These are phyloP conservation scores for Anisognathus igniventris DNA, from an alignment of 2,797 vertebrate species.

Conservation along the genomic window DNA sequence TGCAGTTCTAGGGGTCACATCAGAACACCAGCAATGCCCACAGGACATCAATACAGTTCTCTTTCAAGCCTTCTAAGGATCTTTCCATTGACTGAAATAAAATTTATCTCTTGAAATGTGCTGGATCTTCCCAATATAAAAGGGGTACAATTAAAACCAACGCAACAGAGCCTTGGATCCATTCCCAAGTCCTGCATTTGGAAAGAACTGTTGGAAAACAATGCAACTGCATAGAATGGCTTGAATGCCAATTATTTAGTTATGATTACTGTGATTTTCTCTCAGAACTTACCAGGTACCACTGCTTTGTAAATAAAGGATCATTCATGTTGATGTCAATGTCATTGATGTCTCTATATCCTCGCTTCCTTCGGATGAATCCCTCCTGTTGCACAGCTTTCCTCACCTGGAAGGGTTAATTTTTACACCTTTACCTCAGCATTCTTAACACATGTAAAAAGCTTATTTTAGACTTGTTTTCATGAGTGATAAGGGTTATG, in stretches of 20 bases:
- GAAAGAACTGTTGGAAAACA: neutral
- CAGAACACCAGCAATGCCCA: neutral
- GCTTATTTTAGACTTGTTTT: neutral
- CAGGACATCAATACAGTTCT: neutral
- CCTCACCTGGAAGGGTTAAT: slow-evolving; percentile 81
- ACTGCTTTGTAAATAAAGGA: slow-evolving; percentile 96
- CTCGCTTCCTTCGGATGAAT: slow-evolving; percentile 91
- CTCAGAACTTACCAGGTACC: slow-evolving; percentile 90
- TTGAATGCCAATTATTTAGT: neutral
- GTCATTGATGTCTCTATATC: slow-evolving; percentile 91
- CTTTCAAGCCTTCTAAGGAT: neutral
- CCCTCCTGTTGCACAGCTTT: slow-evolving; percentile 89
- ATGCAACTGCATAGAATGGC: neutral
- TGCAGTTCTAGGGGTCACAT: neutral
- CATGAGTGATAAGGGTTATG: neutral
- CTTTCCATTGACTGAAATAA: neutral
- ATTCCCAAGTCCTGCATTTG: neutral
- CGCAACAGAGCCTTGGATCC: neutral
- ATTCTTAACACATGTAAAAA: neutral
- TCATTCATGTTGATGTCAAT: slow-evolving; percentile 95
- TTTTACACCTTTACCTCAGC: neutral
- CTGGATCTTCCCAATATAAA: neutral
- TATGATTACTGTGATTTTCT: neutral
- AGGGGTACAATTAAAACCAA: neutral
- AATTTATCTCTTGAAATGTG: neutral